Evolutionary conservation across 2,888 invertebrate species (phyloP), one percentile per base, ranked within the genome.

Genomic region (Myopa testacea): DNA sequence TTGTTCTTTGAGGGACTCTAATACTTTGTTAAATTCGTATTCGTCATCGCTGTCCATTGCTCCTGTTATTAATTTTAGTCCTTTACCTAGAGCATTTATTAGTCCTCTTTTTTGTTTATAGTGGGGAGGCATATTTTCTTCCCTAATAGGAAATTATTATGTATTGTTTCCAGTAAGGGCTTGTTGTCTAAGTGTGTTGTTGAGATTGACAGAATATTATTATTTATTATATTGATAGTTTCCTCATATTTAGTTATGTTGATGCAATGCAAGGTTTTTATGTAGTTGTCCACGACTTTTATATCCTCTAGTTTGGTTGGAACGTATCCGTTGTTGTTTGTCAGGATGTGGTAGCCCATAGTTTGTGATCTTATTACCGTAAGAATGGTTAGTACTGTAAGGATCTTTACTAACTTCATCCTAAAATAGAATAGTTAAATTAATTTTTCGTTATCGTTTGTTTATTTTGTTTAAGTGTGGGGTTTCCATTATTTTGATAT

Each of bases 31-130:
- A 8, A 81, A 79, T 74, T 80, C 26, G 40, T 26, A 63, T 72
- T 80, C 80, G 71, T 80, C 80, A 34, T 81, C 78, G 55, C 73
- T 76, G 70, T 81, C 81, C 80, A 81, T 80, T 62, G 80, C 78
- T 12, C 81, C 81, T 50, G 81, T 76, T 45, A 80, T 75, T 38
- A 68, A 76, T 40, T 80, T 81, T 3, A 81, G 73, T 62, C 78
- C 78, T 78, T 78, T 79, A 16, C 78, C 78, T n/a, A 81, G 7
- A 12, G 79, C 26, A 40, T 80, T 78, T 34, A 79, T 10, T 55
- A 82, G 55, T 63, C 79, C 79, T 26, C 78, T 60, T 75, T 75
- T 81, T 38, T 71, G 38, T 77, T 69, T 81, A 12, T 74, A 76
- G 16, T 78, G 79, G 72, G 79, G 77, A 26, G 60, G 73, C 38